These are phyloP conservation scores for Leucophenga maculata DNA, from an alignment of 2,888 invertebrate genomes.

Conservation along the genomic window DNA sequence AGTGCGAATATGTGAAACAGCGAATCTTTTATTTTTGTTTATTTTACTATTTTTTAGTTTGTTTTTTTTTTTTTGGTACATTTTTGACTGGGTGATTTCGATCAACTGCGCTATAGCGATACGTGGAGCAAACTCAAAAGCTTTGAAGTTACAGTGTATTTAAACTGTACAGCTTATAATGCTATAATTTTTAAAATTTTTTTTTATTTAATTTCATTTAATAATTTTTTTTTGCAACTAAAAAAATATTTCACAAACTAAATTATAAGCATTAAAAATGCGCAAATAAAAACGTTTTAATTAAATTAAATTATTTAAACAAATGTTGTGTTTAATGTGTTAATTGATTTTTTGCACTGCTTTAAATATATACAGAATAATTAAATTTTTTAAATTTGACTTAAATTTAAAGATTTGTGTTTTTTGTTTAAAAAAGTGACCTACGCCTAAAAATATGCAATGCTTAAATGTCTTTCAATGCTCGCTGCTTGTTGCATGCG, in stretches of 20 bases:
- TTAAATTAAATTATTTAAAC: conserved; percentile 1
- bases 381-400: not conserved
- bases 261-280: conserved; percentile 36
- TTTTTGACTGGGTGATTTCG: conserved; percentile 43
- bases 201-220: not conserved
- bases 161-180: conserved; percentile 38
- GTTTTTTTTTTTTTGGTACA: conserved; percentile 19
- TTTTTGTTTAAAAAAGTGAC: no score
- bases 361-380: not conserved
- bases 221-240: conserved; percentile 26
- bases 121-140: conserved; percentile 68
- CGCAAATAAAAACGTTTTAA: conserved; percentile 3
- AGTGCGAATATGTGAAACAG: conserved; percentile 30
- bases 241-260: conserved; percentile 40
- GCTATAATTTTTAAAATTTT: conserved; percentile 30
- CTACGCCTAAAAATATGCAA: no score
- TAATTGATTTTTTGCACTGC: no score
- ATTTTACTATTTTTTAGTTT: conserved; percentile 16
- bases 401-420: no score
- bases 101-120: conserved; percentile 65
- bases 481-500: conserved; percentile 46
- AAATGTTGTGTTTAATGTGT: conserved; percentile 6
- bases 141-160: conserved; percentile 66
- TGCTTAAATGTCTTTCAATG: conserved; percentile 16
- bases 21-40: conserved; percentile 17